Conservation (phyloP, 2,797 vertebrate genomes). For the Alosa sapidissima region DNA sequence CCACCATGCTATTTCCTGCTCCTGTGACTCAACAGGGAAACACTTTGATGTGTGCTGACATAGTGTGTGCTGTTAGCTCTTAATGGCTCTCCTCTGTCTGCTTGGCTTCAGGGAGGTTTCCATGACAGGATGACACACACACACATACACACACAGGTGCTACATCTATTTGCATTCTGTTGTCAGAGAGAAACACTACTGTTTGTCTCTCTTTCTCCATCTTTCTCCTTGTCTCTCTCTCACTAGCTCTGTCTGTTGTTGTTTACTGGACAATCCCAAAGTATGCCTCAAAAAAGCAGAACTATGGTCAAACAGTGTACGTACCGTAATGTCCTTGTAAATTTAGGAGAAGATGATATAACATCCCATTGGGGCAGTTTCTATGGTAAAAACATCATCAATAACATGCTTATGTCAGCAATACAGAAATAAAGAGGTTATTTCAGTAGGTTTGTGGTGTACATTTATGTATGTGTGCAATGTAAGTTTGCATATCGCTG, state of each 20-base stretch:
- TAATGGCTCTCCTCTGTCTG: not conserved
- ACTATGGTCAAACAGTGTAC: not conserved
- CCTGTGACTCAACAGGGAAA: conserved; percentile 13
- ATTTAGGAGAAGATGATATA: not conserved
- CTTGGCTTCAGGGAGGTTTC: conserved; percentile 20
- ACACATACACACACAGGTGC: not conserved
- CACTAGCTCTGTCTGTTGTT: not conserved
- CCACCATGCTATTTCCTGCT: conserved; percentile 12
- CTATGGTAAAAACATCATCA: not conserved
- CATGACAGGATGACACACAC: conserved; percentile 18
- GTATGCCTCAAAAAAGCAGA: not conserved
- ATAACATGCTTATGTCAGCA: not conserved
- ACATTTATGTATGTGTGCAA: not conserved
- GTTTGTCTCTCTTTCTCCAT: not conserved
- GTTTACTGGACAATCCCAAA: not conserved
- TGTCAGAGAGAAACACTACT: not conserved
- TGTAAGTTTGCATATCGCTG: not conserved
- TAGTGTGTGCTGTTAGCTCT: not conserved
- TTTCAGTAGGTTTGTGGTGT: not conserved
- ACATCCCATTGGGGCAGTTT: not conserved
- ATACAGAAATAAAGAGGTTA: not conserved
- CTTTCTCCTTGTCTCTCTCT: not conserved
- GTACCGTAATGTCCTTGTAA: not conserved
- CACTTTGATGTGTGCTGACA: conserved; percentile 24
- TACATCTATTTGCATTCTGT: not conserved